These are phyloP conservation scores for Athalia cordata DNA, from an alignment of 2,888 invertebrate species.

Conservation along the genomic window DNA sequence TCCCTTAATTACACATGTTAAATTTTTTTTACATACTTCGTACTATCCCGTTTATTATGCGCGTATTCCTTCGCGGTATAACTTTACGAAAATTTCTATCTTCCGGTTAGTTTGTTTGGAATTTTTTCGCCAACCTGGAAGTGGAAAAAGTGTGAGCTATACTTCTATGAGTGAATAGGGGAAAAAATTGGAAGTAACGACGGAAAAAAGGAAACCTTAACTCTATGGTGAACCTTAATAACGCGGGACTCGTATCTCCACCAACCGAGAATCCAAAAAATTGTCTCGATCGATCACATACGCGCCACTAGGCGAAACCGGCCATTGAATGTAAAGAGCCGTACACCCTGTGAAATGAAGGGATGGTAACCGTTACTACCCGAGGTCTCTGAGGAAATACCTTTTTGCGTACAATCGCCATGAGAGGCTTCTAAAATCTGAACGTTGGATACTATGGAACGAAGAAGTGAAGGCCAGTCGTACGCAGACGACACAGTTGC, in stretches of 20 bases:
- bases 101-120: not conserved
- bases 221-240: conserved; percentile 15
- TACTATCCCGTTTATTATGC: conserved; percentile 4
- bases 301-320: not conserved
- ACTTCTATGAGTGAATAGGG: too few relatives aligned
- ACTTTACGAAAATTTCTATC: conserved; percentile 1
- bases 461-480: not conserved
- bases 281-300: conserved; percentile 31
- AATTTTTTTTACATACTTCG: not conserved
- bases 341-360: conserved; percentile 1
- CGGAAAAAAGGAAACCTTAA: conserved; percentile 11
- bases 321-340: conserved; percentile 23
- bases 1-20: not conserved
- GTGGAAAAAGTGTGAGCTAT: not conserved
- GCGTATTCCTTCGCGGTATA: not conserved
- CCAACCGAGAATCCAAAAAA: conserved; percentile 7
- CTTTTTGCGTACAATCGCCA: not conserved
- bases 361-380: not conserved
- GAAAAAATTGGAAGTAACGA: not conserved
- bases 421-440: not conserved
- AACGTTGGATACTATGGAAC: not conserved
- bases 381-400: not conserved
- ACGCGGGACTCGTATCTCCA: conserved; percentile 21
- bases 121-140: not conserved
- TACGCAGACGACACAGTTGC: not conserved